Percentiles rank a stretch among this genome's conserved stretches.
Conservation (phyloP, 2,113 vertebrate species). For the Stomatorhinus ivindoensis region DNA sequence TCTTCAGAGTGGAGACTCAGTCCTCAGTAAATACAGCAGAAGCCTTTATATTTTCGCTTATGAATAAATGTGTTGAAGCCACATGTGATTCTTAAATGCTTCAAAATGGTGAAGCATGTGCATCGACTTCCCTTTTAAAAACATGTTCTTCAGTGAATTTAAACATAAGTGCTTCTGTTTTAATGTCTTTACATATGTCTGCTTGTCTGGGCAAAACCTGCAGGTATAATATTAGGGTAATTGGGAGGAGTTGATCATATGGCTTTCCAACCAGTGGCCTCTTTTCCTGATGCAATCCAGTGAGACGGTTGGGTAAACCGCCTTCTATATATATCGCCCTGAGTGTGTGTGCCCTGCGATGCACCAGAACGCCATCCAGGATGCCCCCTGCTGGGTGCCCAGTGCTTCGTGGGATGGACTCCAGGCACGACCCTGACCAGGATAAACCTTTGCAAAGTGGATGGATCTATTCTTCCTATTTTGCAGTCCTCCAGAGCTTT, state of each 20-base stretch:
- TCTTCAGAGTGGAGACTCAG: neutral
- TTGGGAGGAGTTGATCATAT: neutral
- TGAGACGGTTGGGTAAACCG: neutral
- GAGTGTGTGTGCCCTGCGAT: neutral
- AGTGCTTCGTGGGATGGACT: neutral
- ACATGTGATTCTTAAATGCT: neutral
- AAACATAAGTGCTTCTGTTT: neutral
- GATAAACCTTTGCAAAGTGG: neutral
- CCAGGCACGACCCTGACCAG: neutral
- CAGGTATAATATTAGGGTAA: neutral
- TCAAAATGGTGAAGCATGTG: neutral
- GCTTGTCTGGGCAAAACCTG: neutral
- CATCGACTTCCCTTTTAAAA: neutral
- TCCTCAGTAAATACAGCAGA: neutral
- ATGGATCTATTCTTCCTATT: neutral
- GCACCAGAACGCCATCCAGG: neutral
- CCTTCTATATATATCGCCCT: neutral
- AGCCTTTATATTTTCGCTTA: neutral
- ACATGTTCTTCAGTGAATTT: neutral
- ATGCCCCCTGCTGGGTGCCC: neutral
- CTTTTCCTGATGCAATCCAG: neutral
- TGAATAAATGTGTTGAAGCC: neutral
- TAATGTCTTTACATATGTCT: neutral
- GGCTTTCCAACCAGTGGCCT: neutral
- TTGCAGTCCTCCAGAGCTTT: slow-evolving; percentile 50